Conservation (phyloP, 2,888 invertebrate species). For the Acronicta leporina region DNA sequence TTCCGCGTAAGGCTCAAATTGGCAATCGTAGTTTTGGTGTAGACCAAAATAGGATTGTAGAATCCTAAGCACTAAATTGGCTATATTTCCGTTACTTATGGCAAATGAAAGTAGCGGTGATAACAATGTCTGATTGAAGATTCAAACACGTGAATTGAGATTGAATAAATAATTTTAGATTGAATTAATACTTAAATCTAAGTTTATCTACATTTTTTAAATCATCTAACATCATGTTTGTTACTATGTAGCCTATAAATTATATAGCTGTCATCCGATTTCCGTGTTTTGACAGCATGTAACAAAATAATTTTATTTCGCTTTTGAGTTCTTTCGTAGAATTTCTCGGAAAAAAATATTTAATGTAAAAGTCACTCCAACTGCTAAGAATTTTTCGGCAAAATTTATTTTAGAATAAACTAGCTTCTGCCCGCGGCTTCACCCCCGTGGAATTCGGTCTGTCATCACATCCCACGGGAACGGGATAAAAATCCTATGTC, state of each 20-base stretch:
- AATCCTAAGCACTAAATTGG: not conserved
- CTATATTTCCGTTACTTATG: not conserved
- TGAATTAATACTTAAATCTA: not conserved
- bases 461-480: no score
- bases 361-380: conserved; percentile 11
- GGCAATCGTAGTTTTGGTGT: no score
- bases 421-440: no score
- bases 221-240: conserved; percentile 15
- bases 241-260: conserved; percentile 20
- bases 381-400: not conserved
- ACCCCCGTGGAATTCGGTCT: no score
- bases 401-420: conserved; percentile 15
- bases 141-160: not conserved
- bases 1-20: no score
- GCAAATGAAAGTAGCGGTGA: not conserved
- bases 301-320: conserved; percentile 33
- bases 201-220: conserved; percentile 7
- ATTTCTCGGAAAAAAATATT: conserved; percentile 20
- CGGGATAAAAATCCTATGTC: no score
- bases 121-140: not conserved
- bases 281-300: conserved; percentile 55
- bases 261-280: conserved; percentile 13
- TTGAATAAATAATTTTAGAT: not conserved
- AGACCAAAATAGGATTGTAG: no score
- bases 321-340: conserved; percentile 26